A percentile compares a stretch with the other conserved stretches of the same genome.
These are phyloP conservation scores for Pyrrhia umbra DNA, from an alignment of 2,888 invertebrate genomes.

Conservation along the genomic window DNA sequence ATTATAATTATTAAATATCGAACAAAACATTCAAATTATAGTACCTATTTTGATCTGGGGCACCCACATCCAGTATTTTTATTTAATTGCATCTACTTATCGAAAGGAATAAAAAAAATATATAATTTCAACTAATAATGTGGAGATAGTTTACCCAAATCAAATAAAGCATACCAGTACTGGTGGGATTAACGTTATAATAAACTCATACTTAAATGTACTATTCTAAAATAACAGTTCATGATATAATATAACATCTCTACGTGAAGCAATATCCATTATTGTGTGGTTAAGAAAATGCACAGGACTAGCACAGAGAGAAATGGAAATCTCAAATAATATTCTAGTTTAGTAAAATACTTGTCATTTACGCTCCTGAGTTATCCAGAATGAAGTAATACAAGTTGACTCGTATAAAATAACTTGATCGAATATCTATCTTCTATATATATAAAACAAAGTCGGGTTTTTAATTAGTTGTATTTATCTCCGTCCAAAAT, in stretches of 20 bases:
- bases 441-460: no score
- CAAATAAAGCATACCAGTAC: slow-evolving; percentile 45
- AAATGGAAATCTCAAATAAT: slow-evolving; percentile 41
- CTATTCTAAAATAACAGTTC: slow-evolving; percentile 52
- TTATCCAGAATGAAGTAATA: neutral
- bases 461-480: no score
- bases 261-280: slow-evolving; percentile 50
- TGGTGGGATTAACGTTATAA: slow-evolving; percentile 60
- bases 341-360: slow-evolving; percentile 42
- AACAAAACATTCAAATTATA: slow-evolving; percentile 44
- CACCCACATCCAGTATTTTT: slow-evolving; percentile 36
- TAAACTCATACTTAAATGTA: slow-evolving; percentile 57
- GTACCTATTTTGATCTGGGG: slow-evolving; percentile 38
- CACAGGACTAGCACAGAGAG: slow-evolving; percentile 51
- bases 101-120: slow-evolving; percentile 36
- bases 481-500: no score
- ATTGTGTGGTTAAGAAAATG: slow-evolving; percentile 42
- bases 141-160: slow-evolving; percentile 45
- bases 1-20: slow-evolving; percentile 37
- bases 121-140: slow-evolving; percentile 30
- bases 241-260: slow-evolving; percentile 36
- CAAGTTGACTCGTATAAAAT: neutral
- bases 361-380: slow-evolving; percentile 38
- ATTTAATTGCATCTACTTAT: slow-evolving; percentile 31
- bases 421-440: no score